Conservation (phyloP, 2,888 invertebrate genomes). For the Ormyrus pomaceus region DNA sequence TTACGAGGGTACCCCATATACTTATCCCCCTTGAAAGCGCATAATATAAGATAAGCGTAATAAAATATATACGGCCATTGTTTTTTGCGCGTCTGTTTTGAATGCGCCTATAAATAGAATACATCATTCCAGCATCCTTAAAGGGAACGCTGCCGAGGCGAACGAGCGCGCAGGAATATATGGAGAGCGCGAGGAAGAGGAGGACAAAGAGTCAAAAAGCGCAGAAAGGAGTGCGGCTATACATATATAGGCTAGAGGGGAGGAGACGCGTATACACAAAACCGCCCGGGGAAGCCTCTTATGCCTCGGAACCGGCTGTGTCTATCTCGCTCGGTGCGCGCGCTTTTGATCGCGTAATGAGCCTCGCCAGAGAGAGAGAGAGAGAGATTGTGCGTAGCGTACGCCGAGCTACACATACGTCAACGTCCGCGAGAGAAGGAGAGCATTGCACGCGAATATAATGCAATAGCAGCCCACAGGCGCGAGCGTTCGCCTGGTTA, state of each 20-base stretch:
- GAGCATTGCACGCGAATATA: conserved; percentile 22
- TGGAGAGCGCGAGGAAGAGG: not conserved
- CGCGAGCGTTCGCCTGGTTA: conserved; percentile 52
- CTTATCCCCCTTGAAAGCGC: no score
- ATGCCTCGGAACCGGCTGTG: conserved; percentile 1
- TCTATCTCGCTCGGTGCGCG: conserved; percentile 3
- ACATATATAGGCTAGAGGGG: not conserved
- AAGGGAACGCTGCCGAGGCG: conserved; percentile 2
- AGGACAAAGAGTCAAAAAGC: conserved; percentile 37
- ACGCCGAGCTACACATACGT: conserved; percentile 29
- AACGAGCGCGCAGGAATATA: no score
- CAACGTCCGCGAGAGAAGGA: conserved; percentile 33
- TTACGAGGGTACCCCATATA: no score
- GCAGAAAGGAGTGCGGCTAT: conserved; percentile 1
- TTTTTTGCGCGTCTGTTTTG: conserved; percentile 37
- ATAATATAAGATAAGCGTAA: not conserved
- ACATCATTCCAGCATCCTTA: conserved; percentile 34
- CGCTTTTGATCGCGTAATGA: conserved; percentile 56
- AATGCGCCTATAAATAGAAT: conserved; percentile 50
- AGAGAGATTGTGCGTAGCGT: conserved; percentile 33
- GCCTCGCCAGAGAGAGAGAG: conserved; percentile 33
- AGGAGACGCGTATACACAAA: not conserved
- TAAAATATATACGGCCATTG: conserved; percentile 37
- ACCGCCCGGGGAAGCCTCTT: conserved; percentile 17
- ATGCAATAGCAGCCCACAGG: not conserved